Conservation (phyloP, 2,888 invertebrate genomes). For the Luperina testacea region DNA sequence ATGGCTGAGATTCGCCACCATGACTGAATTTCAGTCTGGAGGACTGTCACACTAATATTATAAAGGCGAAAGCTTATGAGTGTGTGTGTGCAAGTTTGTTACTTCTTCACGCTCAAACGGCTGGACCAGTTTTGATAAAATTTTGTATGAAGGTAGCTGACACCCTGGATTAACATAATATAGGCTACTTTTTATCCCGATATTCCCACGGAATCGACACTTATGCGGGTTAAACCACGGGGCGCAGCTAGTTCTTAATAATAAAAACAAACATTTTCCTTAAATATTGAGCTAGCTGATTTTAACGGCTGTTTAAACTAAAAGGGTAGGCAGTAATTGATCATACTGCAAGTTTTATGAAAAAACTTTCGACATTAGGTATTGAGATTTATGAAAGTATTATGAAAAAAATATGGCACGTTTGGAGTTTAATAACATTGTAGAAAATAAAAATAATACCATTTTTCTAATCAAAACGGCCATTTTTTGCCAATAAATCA, state of each 20-base stretch:
- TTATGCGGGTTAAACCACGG: too few relatives aligned
- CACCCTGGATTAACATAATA: too few relatives aligned
- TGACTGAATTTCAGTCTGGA: not conserved
- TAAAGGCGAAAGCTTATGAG: too few relatives aligned
- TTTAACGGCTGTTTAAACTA: slow-evolving; percentile 40
- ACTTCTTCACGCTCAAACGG: too few relatives aligned
- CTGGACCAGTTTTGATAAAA: too few relatives aligned
- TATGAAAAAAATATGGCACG: slow-evolving; percentile 26
- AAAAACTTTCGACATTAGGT: slow-evolving; percentile 63
- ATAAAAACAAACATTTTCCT: not conserved
- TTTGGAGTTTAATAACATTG: not conserved
- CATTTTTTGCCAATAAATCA: not conserved
- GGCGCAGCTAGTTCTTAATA: not conserved
- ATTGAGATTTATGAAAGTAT: slow-evolving; percentile 56
- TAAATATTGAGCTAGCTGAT: slow-evolving; percentile 26
- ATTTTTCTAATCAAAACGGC: not conserved
- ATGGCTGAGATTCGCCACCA: not conserved
- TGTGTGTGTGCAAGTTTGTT: too few relatives aligned
- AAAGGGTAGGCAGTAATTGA: slow-evolving; percentile 50
- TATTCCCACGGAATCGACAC: too few relatives aligned
- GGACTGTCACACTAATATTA: not conserved
- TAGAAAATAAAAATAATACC: not conserved
- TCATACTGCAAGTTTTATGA: slow-evolving; percentile 56
- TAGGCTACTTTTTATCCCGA: too few relatives aligned
- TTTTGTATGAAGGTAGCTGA: too few relatives aligned